Percentiles rank a stretch among this genome's conserved stretches.
These are phyloP conservation scores for Mantis religiosa DNA, from an alignment of 2,888 invertebrate species.

Conservation along the genomic window DNA sequence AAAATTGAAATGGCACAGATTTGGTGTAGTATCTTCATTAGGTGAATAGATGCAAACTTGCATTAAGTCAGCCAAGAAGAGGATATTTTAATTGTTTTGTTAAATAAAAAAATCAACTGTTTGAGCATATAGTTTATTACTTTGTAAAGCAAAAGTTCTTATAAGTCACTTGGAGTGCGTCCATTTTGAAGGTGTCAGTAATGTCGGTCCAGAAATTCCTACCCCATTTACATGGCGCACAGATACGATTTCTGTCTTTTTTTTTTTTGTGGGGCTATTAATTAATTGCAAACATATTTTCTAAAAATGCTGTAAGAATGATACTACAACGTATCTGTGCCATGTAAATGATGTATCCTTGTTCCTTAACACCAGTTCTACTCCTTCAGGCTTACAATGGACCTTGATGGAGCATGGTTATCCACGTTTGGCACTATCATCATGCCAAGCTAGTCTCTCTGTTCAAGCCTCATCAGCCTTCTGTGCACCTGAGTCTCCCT, in stretches of 20 bases:
- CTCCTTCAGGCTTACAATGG: conserved; percentile 77
- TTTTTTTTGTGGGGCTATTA: background rate
- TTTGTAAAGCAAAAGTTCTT: background rate
- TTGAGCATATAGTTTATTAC: background rate
- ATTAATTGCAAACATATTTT: background rate
- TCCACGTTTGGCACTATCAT: conserved; percentile 64
- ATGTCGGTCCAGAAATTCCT: conserved; percentile 8
- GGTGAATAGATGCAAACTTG: background rate
- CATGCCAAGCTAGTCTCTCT: conserved; percentile 55
- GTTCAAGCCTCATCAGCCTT: conserved; percentile 45
- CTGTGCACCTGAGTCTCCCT: conserved; percentile 43
- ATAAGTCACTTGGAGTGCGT: background rate
- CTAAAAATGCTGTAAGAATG: background rate
- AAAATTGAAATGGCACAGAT: conserved; percentile 22
- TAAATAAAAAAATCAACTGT: background rate
- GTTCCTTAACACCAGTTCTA: conserved; percentile 33
- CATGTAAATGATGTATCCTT: conserved; percentile 37
- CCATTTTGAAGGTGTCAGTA: background rate
- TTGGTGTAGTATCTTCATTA: conserved; percentile 23
- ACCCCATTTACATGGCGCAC: conserved; percentile 38
- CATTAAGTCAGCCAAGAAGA: background rate
- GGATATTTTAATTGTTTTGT: background rate
- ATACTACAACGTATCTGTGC: conserved; percentile 40
- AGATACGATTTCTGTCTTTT: conserved; percentile 38
- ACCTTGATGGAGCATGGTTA: conserved; percentile 79